phyloP scores from a whole-genome alignment of 2,113 vertebrate genomes.

The Microcebus tavaratra region DNA sequence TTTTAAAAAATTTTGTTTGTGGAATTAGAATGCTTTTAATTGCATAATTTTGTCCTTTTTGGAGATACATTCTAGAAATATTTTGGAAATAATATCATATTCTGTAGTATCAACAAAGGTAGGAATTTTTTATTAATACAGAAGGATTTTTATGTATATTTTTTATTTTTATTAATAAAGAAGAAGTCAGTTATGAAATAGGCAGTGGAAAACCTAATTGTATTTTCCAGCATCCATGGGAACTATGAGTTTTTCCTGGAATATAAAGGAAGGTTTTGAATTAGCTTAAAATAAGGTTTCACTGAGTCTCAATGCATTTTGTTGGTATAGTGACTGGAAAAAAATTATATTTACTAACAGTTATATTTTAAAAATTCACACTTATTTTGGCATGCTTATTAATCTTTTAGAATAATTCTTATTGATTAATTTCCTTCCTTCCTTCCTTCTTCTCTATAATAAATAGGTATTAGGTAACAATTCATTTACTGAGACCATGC shows the following conservation, averaged over 20 bases:
- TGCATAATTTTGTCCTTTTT: not conserved
- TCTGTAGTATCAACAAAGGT: not conserved
- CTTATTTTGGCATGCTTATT: not conserved
- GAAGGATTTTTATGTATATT: not conserved
- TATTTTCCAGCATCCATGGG: not conserved
- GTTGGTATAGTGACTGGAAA: constrained; percentile 33
- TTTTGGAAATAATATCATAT: constrained; percentile 30
- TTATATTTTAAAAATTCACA: not conserved
- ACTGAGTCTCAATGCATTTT: constrained; percentile 21
- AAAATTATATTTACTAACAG: not conserved
- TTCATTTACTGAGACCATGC: not conserved
- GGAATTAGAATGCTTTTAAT: not conserved
- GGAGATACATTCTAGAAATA: not conserved
- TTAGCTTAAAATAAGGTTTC: constrained; percentile 25
- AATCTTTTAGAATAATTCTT: constrained; percentile 11
- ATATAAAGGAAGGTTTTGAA: not conserved
- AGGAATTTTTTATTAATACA: not conserved
- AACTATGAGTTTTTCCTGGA: not conserved
- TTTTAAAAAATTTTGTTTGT: not conserved
- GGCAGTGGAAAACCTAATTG: not conserved
- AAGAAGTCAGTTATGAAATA: not conserved
- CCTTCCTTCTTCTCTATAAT: not conserved
- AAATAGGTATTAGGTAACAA: not conserved
- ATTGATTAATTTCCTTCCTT: not conserved
- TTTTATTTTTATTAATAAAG: constrained; percentile 8